Evolutionary conservation across 2,888 invertebrate species (phyloP), one percentile per base, ranked within the genome.

Genomic region (Callosobruchus maculatus): DNA sequence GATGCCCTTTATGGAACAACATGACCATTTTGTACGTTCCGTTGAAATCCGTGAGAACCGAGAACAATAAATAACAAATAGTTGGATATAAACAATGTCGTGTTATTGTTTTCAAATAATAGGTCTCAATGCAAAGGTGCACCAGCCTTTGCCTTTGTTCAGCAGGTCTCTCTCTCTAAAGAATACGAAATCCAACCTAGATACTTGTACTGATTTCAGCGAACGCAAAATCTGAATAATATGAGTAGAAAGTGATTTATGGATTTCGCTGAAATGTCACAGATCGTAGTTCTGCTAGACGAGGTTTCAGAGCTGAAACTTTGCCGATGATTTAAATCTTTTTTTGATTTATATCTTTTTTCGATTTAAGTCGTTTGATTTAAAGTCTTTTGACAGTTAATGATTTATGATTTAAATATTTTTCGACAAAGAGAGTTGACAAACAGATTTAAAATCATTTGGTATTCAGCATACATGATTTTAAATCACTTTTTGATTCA

Each of bases 21-120:
- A 76, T 74, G 75, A 75, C 75, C 70, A 67, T 77, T 76, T 75
- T 73, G 76, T 76, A 72, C 75, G 72, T 75, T 71, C 74, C 73
- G 72, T 74, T 76, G 70, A 73, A 72, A 78, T 76, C 74, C 78
- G 76, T 78, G 78, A 77, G 78, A 78, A 77, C 74, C 67, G 21
- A 30, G 49, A 71, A 76, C 70, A 74, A 76, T 77, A 77, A 76
- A 77, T 76, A 75, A 75, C 72, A 74, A 71, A 73, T 73, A 71
- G 73, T 68, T 74, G 69, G 71, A 71, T 73, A 73, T 69, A 72
- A 71, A 74, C 67, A 74, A 73, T 68, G 71, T 70, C 67, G 73
- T 71, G 67, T 73, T 73, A 75, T 75, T 75, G 75, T 75, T 73
- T 73, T 67, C 70, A 49, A 49, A 49, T 49, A 49, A 49, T 49